phyloP scores from a whole-genome alignment of 1,140 invertebrate species.

The Coelopa frigida region DNA sequence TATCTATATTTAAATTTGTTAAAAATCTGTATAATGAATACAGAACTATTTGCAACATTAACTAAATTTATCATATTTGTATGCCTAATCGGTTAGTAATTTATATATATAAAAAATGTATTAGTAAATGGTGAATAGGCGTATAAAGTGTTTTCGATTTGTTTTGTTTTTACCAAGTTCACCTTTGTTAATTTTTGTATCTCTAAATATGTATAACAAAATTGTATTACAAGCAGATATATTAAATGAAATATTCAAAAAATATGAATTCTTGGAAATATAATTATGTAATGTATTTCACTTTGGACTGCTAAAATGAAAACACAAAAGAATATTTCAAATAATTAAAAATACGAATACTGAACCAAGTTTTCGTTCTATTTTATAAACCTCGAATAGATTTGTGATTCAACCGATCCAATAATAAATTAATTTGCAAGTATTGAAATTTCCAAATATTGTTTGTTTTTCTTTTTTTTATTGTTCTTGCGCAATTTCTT shows the following conservation, averaged over 20 bases:
- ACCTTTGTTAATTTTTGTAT: too few relatives aligned
- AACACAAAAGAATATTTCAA: not conserved
- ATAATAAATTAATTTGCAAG: not conserved
- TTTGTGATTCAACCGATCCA: not conserved
- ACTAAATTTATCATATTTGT: slow-evolving; percentile 13
- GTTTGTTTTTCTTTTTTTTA: not conserved
- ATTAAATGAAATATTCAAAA: slow-evolving; percentile 4
- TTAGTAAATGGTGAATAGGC: too few relatives aligned
- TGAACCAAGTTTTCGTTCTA: too few relatives aligned
- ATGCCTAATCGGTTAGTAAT: not conserved
- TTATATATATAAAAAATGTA: not conserved
- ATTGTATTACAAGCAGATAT: not conserved
- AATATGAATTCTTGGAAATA: not conserved
- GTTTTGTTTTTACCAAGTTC: too few relatives aligned
- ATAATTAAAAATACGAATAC: too few relatives aligned
- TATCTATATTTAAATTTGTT: slow-evolving; percentile 35
- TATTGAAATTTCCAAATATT: not conserved
- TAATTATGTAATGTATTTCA: not conserved
- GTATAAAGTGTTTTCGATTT: too few relatives aligned
- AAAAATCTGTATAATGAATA: slow-evolving; percentile 11
- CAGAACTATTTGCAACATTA: slow-evolving; percentile 14
- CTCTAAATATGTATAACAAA: not conserved
- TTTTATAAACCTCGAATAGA: too few relatives aligned
- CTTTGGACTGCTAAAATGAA: not conserved
- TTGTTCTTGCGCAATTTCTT: too few relatives aligned